Conservation (phyloP, 1,140 invertebrate species). For the Ostrea edulis region DNA sequence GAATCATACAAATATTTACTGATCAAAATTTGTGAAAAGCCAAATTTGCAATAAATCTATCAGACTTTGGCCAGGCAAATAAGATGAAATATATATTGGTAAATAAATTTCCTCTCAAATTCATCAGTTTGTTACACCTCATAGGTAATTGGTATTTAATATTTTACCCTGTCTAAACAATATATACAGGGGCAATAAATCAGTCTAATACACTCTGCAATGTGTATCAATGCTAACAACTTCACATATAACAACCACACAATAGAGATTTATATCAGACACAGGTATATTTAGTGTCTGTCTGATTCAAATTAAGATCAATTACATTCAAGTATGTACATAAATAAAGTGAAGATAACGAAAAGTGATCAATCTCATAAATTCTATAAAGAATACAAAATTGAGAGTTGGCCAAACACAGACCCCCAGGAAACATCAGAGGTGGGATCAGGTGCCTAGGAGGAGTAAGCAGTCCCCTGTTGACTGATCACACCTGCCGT, state of each 20-base stretch:
- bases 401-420: too few species aligned
- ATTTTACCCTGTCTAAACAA: neutral
- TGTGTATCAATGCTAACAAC: neutral
- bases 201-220: neutral
- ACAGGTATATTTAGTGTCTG: too few species aligned
- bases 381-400: too few species aligned
- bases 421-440: too few species aligned
- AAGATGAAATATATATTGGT: neutral
- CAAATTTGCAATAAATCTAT: constrained; percentile 12
- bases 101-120: constrained; percentile 8
- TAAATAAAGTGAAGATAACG: too few species aligned
- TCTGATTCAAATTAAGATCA: too few species aligned
- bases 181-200: neutral
- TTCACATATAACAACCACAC: neutral
- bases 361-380: too few species aligned
- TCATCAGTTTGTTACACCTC: constrained; percentile 2
- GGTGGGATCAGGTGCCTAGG: too few species aligned
- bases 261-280: too few species aligned
- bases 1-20: constrained; percentile 27
- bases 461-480: too few species aligned
- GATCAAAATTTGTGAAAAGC: constrained; percentile 5
- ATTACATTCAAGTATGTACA: too few species aligned
- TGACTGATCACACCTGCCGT: too few species aligned
- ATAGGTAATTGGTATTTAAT: constrained; percentile 15
- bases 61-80: constrained; percentile 18